Conservation (phyloP, 2,888 invertebrate species). For the Carabus problematicus region DNA sequence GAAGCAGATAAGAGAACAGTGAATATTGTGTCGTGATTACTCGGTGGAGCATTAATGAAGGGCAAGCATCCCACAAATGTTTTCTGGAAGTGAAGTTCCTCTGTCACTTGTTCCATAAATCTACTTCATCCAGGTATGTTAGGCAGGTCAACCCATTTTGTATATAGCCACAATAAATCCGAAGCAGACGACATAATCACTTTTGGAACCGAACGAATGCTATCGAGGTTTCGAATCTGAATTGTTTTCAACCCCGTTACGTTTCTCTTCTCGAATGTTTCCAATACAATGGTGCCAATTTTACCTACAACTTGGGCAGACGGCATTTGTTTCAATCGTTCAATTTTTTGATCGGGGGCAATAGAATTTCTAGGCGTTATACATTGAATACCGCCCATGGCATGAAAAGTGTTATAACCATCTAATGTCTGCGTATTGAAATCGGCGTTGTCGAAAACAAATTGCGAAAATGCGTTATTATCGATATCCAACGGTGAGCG, state of each 20-base stretch:
- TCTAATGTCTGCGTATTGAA: conserved; percentile 45
- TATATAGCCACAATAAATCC: conserved; percentile 42
- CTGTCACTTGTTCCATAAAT: conserved; percentile 46
- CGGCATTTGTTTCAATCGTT: conserved; percentile 33
- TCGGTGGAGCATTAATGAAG: conserved; percentile 44
- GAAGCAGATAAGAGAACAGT: conserved; percentile 43
- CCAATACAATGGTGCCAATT: conserved; percentile 25
- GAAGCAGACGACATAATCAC: conserved; percentile 16
- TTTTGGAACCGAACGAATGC: conserved; percentile 22
- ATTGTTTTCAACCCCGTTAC: conserved; percentile 38
- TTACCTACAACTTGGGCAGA: conserved; percentile 35
- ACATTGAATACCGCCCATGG: conserved; percentile 45
- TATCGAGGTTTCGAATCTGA: conserved; percentile 25
- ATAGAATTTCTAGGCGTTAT: conserved; percentile 41
- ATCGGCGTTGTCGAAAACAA: conserved; percentile 46
- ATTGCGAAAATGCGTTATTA: conserved; percentile 34
- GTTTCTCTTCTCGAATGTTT: conserved; percentile 32
- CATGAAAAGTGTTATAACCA: conserved; percentile 45
- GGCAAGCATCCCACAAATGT: conserved; percentile 40
- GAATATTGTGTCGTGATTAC: conserved; percentile 45
- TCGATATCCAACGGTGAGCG: conserved; percentile 27
- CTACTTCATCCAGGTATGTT: conserved; percentile 45
- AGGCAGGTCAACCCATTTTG: conserved; percentile 33
- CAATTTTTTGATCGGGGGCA: conserved; percentile 30
- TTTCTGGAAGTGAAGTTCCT: conserved; percentile 5